Evolutionary conservation across 53 echinoderm and acorn worm genomes (phyloP), one percentile per base, ranked within the genome.

Genomic region (Temnopleurus reevesii): DNA sequence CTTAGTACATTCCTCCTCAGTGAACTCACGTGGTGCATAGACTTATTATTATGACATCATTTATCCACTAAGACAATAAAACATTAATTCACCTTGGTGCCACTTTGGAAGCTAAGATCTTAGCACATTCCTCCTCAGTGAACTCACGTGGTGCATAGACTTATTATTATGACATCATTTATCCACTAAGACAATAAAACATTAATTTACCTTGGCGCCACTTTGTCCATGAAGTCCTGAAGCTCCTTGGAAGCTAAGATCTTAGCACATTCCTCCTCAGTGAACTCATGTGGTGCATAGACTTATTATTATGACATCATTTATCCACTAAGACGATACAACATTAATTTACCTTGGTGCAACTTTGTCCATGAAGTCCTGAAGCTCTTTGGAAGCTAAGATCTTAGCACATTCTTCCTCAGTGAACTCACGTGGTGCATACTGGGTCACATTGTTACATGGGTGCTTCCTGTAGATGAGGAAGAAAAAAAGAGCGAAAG

Each of bases 71-170:
- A n/a, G n/a, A n/a, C n/a, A n/a, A n/a, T n/a, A n/a, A n/a, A n/a
- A n/a, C n/a, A n/a, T n/a, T 45, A 1, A 46, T 12, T 46, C 89
- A 97, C 97, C 97, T 95, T 83, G 97, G 95, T 18, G 89, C 89
- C 12, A 93, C 94, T 55, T 57, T 76, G 12, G 94, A 94, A 24
- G 89, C 79, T 17, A 89, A 46, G 36, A 92, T 49, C 36, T 92
- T 91, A 31, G 90, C 90, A 54, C 90, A 91, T 55, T 95, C 94
- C 12, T 97, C 93, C 30, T 91, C 90, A 53, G 46, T 81, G 76
- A 94, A 95, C 77, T 88, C 92, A 31, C 97, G 59, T 7, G 97
- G 94, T 8, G 90, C 90, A 91, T 97, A 97, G n/a, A n/a, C n/a
- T n/a, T n/a, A n/a, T n/a, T n/a, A n/a, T n/a, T n/a, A n/a, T n/a